Base-by-base conservation (phyloP, 2,888 invertebrate genomes). In the Xanthia togata region DNA sequence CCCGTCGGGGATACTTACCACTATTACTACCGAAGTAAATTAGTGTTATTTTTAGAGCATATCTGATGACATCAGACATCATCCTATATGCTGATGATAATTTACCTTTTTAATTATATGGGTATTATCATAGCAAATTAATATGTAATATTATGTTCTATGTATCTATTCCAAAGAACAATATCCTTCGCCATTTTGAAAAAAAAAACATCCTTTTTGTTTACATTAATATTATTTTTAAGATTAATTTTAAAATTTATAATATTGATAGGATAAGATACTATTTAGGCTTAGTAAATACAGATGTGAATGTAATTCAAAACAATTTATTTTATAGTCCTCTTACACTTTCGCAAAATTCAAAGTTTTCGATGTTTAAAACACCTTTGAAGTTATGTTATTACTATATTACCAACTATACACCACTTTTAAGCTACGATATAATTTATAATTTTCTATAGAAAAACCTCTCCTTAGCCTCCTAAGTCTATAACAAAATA, bases 341-440 rank as follows among this genome's bases (percentile, higher is more conserved):
- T 73, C 59, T 53, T 72, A 78, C 53, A 73, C 31, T 63, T 63
- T 41, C 41, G 47, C 68, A 63, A 77, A 76, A 82, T 69, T 76
- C 44, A 59, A 77, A 77, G 69, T 59, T 82, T 77, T 70, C 47
- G 64, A 77, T 79, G 83, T 79, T 77, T 12, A 59, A 82, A 84
- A 84, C 73, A 67, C 67, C 62, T 79, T 77, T 67, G 67, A 70
- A 82, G 53, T 73, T 73, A 50, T 50, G 67, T 78, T 72, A 60
- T 62, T 44, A 63, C 20, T 35, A 35, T 53, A 23, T 17, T 8
- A 50, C 11, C 47, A 53, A 70, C 17, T 72, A 20, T n/a, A 38
- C 38, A 76, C 47, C 35, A 76, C n/a, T 64, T 81, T 69, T 69
- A 82, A 38, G 44, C 57, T 67, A 75, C 60, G 26, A 55, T 63